Percentiles rank a stretch among this genome's conserved stretches.
phyloP scores from a whole-genome alignment of 2,797 vertebrate species.

The Clangula hyemalis region DNA sequence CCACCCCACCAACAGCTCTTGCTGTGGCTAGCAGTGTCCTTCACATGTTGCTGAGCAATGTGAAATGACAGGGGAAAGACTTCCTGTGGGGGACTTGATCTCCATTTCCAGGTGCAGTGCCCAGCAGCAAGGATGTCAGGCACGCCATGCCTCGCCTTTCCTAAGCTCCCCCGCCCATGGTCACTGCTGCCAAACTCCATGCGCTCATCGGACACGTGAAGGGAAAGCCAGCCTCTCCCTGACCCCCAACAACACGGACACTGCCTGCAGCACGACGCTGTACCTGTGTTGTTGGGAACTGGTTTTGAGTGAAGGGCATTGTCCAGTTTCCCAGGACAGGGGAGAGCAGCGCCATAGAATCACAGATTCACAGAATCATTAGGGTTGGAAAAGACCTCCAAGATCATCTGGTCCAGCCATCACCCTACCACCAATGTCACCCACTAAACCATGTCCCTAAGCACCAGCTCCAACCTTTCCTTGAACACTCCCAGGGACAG shows the following conservation, averaged over 20 bases:
- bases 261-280: not conserved
- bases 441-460: too few species aligned
- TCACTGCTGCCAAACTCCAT: not conserved
- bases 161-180: conserved; percentile 3
- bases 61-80: conserved; percentile 4
- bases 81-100: not conserved
- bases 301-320: not conserved
- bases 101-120: conserved; percentile 44
- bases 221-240: not conserved
- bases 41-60: conserved; percentile 56
- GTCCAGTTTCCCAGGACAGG: not conserved
- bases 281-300: not conserved
- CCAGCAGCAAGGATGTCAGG: not conserved
- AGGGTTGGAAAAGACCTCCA: too few species aligned
- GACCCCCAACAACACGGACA: fast-evolving
- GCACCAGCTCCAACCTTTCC: too few species aligned
- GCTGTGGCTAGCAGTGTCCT: conserved; percentile 31
- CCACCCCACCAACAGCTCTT: not conserved
- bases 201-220: fast-evolving
- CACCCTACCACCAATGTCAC: too few species aligned
- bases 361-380: too few species aligned
- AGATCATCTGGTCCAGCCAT: too few species aligned
- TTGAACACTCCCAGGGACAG: too few species aligned
- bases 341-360: not conserved
- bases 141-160: not conserved